phyloP scores from a whole-genome alignment of 2,113 vertebrate genomes.

The Galemys pyrenaicus region DNA sequence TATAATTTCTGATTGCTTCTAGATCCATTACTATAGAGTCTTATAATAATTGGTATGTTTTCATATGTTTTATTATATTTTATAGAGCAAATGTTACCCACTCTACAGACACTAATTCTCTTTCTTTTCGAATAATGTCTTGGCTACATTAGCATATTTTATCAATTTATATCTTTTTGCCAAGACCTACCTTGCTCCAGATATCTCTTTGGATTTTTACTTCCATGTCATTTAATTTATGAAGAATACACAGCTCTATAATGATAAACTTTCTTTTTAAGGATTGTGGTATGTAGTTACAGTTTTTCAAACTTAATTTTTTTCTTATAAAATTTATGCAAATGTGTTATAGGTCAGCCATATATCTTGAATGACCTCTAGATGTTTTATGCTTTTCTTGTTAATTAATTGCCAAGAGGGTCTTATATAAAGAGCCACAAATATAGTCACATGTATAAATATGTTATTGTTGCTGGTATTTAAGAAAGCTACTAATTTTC shows the following conservation, averaged over 20 bases:
- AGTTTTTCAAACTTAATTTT: no score
- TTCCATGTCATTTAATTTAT: slow-evolving; percentile 55
- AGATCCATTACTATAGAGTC: neutral
- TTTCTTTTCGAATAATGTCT: neutral
- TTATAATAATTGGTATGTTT: neutral
- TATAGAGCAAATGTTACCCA: neutral
- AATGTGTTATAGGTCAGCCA: no score
- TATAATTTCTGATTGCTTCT: neutral
- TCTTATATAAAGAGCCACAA: no score
- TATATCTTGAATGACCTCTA: no score
- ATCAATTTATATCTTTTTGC: slow-evolving; percentile 35
- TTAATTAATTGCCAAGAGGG: no score
- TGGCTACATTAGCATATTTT: neutral
- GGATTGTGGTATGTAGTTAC: no score
- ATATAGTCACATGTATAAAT: no score
- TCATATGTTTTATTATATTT: neutral
- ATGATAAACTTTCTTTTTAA: no score
- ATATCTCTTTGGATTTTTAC: slow-evolving; percentile 3
- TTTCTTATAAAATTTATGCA: no score
- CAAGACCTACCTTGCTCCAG: neutral
- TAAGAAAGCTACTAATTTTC: no score
- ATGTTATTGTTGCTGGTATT: no score
- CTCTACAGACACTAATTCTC: neutral
- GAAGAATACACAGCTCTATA: neutral
- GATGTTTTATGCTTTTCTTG: no score